phyloP scores from a whole-genome alignment of 2,113 vertebrate species.

The Anguilla japonica region DNA sequence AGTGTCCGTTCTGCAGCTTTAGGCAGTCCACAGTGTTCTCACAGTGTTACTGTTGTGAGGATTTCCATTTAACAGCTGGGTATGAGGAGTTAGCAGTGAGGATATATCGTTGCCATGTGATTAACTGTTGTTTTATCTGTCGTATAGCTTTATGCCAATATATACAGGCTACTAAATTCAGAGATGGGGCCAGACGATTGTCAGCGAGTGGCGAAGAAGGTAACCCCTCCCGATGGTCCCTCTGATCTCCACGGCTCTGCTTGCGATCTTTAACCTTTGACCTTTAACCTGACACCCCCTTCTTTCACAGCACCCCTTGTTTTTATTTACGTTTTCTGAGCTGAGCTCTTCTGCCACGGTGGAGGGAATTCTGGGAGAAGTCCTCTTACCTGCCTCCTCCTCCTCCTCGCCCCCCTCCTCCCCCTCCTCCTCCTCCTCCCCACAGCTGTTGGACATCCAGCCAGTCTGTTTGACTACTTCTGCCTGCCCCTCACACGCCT shows the following conservation, averaged over 20 bases:
- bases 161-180: conserved; percentile 98
- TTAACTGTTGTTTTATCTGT: conserved; percentile 90
- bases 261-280: conserved; percentile 74
- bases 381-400: not conserved
- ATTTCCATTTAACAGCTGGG: not conserved
- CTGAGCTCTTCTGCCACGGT: conserved; percentile 61
- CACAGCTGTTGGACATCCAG: conserved; percentile 59
- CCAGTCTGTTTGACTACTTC: conserved; percentile 66
- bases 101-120: conserved; percentile 66
- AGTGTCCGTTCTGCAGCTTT: not conserved
- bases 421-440: conserved; percentile 36
- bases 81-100: not conserved
- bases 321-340: conserved; percentile 43
- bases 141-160: conserved; percentile 99
- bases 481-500: conserved; percentile 20
- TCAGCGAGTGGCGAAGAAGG: conserved; percentile 89
- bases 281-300: conserved; percentile 63
- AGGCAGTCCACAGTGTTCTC: not conserved
- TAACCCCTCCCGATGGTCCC: conserved; percentile 74
- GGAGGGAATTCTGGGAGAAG: conserved; percentile 50
- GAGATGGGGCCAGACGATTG: conserved; percentile 91
- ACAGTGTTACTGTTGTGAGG: not conserved
- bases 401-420: conserved; percentile 4
- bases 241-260: conserved; percentile 64
- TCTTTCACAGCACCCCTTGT: conserved; percentile 50